Evolutionary conservation across 2,888 invertebrate genomes (phyloP).

Genomic region (Autographa gamma): DNA sequence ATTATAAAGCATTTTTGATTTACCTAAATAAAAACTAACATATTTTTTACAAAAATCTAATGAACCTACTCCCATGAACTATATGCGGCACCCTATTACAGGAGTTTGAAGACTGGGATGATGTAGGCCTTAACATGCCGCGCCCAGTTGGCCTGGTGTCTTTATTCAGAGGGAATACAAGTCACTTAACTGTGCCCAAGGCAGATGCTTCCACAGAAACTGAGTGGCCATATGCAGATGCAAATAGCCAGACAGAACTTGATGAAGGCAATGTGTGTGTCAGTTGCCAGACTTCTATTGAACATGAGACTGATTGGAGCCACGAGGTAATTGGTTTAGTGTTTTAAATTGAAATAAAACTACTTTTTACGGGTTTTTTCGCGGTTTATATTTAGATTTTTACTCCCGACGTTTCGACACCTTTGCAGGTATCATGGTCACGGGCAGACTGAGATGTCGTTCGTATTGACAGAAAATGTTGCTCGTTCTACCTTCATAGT

Average conservation of each 20-base stretch:
- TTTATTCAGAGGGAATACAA: slow-evolving; percentile 89
- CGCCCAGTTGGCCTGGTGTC: slow-evolving; percentile 93
- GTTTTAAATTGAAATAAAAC: no score
- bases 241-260: slow-evolving; percentile 85
- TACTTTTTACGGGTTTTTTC: no score
- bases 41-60: no score
- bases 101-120: slow-evolving; percentile 98
- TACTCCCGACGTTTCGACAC: no score
- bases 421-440: no score
- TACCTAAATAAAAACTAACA: no score
- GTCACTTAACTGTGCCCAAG: slow-evolving; percentile 76
- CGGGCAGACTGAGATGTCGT: no score
- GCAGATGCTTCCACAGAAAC: slow-evolving; percentile 84
- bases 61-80: background rate
- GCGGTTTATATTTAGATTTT: no score
- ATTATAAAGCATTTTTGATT: no score
- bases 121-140: slow-evolving; percentile 95
- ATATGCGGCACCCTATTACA: slow-evolving; percentile 62
- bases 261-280: slow-evolving; percentile 81
- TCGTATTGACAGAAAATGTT: no score
- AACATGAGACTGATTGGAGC: slow-evolving; percentile 80
- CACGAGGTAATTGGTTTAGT: slow-evolving; percentile 82
- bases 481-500: no score
- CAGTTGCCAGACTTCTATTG: slow-evolving; percentile 80
- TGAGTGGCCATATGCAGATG: slow-evolving; percentile 72